A percentile compares a stretch with the other conserved stretches of the same genome.
Evolutionary conservation across 2,888 invertebrate genomes (phyloP).

Genomic region (Aelia acuminata): DNA sequence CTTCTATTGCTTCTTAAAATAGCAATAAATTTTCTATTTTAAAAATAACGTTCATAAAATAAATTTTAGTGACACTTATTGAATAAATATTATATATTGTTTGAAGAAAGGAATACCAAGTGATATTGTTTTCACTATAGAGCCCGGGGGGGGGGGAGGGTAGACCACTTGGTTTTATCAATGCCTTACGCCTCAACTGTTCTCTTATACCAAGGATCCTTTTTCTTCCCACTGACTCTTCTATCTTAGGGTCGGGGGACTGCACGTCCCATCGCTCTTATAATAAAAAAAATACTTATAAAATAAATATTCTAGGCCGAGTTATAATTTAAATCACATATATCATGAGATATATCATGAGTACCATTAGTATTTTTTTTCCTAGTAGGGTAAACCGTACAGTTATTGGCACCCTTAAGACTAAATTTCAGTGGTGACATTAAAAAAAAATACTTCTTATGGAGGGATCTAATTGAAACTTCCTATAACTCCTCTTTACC

Average conservation of each 20-base stretch:
- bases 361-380: too few species aligned
- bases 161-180: background rate
- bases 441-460: too few species aligned
- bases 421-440: too few species aligned
- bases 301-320: background rate
- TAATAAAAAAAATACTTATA: background rate
- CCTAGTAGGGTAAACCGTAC: too few species aligned
- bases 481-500: too few species aligned
- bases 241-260: background rate
- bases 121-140: conserved; percentile 12
- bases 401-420: too few species aligned
- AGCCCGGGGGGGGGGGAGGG: background rate
- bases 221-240: background rate
- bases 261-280: background rate
- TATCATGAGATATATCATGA: too few species aligned
- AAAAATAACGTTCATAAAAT: background rate
- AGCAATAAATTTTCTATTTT: background rate
- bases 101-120: background rate
- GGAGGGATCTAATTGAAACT: too few species aligned
- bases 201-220: background rate
- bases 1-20: too few species aligned
- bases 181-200: conserved; percentile 17
- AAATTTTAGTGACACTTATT: background rate
- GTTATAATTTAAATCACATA: too few species aligned
- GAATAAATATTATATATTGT: background rate